Evolutionary conservation across 2,797 vertebrate species (phyloP).

Genomic region (Bradypodion ventrale): DNA sequence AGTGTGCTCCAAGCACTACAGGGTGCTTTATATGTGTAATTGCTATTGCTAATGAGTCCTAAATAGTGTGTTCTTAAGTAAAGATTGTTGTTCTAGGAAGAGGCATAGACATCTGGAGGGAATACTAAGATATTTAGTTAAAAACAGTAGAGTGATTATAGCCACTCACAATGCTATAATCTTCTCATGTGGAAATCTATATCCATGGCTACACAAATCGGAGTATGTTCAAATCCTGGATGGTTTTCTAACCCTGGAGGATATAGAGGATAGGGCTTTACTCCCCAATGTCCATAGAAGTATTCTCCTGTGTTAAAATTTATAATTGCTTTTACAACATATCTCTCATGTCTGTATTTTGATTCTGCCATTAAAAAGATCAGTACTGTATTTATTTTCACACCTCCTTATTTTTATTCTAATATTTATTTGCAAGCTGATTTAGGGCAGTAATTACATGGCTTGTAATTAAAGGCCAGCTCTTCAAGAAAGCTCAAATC

Average conservation of each 20-base stretch:
- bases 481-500: not conserved
- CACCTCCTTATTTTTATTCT: not conserved
- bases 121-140: not conserved
- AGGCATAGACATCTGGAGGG: not conserved
- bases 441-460: not conserved
- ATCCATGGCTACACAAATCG: not conserved
- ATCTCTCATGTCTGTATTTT: not conserved
- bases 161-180: not conserved
- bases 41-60: too few relatives aligned
- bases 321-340: not conserved
- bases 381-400: not conserved
- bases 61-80: not conserved
- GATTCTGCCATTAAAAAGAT: not conserved
- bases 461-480: not conserved
- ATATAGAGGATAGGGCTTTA: not conserved
- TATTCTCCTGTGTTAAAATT: not conserved
- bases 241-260: not conserved
- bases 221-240: not conserved
- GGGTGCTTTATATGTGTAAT: too few relatives aligned
- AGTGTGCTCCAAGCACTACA: too few relatives aligned
- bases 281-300: not conserved
- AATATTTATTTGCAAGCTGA: not conserved
- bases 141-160: slow-evolving; percentile 8
- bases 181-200: not conserved
- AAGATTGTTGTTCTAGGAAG: not conserved